Conservation (phyloP, 2,797 vertebrate genomes). For the Sebastes hubbsi region DNA sequence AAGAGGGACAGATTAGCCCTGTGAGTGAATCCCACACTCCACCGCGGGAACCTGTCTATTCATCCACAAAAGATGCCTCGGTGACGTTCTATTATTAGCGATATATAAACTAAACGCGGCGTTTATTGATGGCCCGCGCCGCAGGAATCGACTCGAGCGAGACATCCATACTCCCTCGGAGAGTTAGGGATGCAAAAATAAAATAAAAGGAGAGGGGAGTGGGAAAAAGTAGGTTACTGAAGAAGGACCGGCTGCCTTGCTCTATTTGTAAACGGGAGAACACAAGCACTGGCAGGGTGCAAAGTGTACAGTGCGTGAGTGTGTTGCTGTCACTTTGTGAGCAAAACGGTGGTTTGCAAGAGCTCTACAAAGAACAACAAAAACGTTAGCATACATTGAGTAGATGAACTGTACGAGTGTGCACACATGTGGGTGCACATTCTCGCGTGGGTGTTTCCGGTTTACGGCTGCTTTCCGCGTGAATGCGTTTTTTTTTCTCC, state of each 20-base stretch:
- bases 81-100: conserved; percentile 60
- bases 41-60: conserved; percentile 24
- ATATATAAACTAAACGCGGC: conserved; percentile 49
- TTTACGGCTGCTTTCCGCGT: neutral
- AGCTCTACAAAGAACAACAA: conserved; percentile 6
- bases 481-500: neutral
- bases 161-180: conserved; percentile 58
- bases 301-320: conserved; percentile 33
- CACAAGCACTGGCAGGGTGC: conserved; percentile 43
- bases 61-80: conserved; percentile 33
- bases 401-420: neutral
- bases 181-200: conserved; percentile 20
- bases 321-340: conserved; percentile 10
- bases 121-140: conserved; percentile 56
- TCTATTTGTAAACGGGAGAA: conserved; percentile 58
- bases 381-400: neutral
- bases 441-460: neutral
- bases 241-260: conserved; percentile 57
- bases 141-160: conserved; percentile 51
- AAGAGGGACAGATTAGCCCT: conserved; percentile 67
- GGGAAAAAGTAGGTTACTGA: conserved; percentile 73
- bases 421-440: conserved; percentile 4
- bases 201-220: conserved; percentile 10
- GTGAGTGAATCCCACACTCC: conserved; percentile 61
- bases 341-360: conserved; percentile 1